Conservation (phyloP, 1,140 invertebrate genomes). For the Danaus plexippus region DNA sequence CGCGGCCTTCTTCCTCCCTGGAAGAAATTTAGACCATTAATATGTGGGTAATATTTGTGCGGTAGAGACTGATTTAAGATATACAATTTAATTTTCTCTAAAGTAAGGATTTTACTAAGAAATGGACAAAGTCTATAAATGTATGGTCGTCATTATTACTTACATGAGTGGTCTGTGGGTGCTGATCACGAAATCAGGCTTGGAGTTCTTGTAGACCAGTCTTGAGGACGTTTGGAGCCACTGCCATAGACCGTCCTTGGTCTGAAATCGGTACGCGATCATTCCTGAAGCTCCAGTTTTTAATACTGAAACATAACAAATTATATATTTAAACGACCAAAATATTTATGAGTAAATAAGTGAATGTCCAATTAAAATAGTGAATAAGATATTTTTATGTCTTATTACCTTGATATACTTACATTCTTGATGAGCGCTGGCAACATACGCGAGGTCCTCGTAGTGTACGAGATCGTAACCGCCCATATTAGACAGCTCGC, state of each 20-base stretch:
- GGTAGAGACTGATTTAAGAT: too few relatives aligned
- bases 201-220: conserved; percentile 98
- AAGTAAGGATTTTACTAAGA: too few relatives aligned
- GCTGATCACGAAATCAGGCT: conserved; percentile 98
- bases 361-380: too few relatives aligned
- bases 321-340: too few relatives aligned
- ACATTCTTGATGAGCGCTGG: conserved; percentile 99
- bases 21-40: conserved; percentile 36
- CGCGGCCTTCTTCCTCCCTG: conserved; percentile 98
- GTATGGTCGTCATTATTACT: conserved; percentile 51
- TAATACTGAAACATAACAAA: conserved; percentile 81
- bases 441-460: conserved; percentile 96
- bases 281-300: conserved; percentile 98
- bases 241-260: conserved; percentile 95
- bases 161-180: conserved; percentile 98
- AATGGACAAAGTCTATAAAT: too few relatives aligned
- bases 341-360: too few relatives aligned
- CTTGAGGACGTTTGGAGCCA: conserved; percentile 98
- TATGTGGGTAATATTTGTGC: too few relatives aligned
- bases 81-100: too few relatives aligned
- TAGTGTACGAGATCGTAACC: conserved; percentile 98
- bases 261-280: conserved; percentile 97
- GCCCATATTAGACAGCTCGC: conserved; percentile 91
- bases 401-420: conserved; percentile 69
- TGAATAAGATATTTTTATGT: too few relatives aligned